Evolutionary conservation across 1,140 invertebrate genomes (phyloP).

Genomic region (Orussus abietinus): DNA sequence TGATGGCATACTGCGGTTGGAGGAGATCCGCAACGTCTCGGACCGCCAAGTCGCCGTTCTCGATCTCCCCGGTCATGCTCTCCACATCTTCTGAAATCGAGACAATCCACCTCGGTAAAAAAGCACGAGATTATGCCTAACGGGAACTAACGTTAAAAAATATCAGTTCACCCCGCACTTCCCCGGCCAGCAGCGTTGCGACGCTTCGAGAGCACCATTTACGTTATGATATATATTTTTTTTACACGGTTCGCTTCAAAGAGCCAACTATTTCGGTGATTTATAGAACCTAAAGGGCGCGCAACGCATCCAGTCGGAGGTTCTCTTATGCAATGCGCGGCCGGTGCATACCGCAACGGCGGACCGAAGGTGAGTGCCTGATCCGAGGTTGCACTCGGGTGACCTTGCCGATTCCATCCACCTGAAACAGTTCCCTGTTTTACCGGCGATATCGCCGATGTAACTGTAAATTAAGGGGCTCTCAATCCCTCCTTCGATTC

Average conservation of each 20-base stretch:
- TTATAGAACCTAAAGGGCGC: too few relatives aligned
- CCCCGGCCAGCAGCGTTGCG: too few relatives aligned
- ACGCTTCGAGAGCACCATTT: too few relatives aligned
- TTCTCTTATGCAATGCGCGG: conserved; percentile 21
- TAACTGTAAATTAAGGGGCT: conserved; percentile 50
- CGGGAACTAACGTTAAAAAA: too few relatives aligned
- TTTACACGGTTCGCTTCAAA: too few relatives aligned
- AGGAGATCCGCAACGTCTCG: conserved; percentile 80
- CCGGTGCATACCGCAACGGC: conserved; percentile 10
- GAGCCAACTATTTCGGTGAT: too few relatives aligned
- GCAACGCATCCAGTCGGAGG: too few relatives aligned
- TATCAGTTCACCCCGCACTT: too few relatives aligned
- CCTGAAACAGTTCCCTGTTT: conserved; percentile 43
- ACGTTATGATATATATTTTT: too few relatives aligned
- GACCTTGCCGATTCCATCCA: conserved; percentile 46
- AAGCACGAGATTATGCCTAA: too few relatives aligned
- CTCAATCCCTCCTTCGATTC: too few relatives aligned
- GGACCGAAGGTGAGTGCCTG: conserved; percentile 17
- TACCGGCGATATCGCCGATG: conserved; percentile 41
- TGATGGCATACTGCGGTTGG: conserved; percentile 81
- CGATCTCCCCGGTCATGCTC: conserved; percentile 53
- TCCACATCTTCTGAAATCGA: conserved; percentile 49
- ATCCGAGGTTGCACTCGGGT: conserved; percentile 42
- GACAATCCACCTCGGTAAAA: too few relatives aligned
- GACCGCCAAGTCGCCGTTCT: conserved; percentile 60